Base-by-base conservation (phyloP, 2,888 invertebrate genomes). In the Bombylius discolor region DNA sequence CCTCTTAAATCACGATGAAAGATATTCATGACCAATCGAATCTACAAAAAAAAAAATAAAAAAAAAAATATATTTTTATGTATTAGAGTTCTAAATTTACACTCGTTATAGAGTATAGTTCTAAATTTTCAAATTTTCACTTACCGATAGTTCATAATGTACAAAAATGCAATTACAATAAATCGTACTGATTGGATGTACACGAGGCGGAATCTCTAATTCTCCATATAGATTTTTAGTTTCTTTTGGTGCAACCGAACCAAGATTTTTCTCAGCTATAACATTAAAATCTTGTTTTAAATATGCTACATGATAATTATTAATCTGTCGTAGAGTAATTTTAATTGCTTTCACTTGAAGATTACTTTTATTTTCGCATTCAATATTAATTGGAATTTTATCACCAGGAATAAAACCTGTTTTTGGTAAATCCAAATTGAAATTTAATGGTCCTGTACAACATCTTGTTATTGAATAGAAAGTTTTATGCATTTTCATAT, bases 141-240 rank as follows among this genome's bases (percentile, higher is more conserved):
- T 42, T 5, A 42, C 39, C 8, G 11, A 11, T 11, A 42, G 5
- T 11, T 42, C 39, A 42, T 42, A 42, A 42, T 42, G 39, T 11
- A 42, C 39, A 42, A 11, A 11, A 61, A 85, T 85, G 45, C 85
- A 77, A 51, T 78, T 76, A 66, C 85, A 85, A 64, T 83, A 81
- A 46, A 79, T 77, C 5, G 85, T 76, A 71, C 84, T 83, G 3
- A 85, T 83, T 0, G 85, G 84, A 7, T 85, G 85, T 62, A 84
- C 70, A 23, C 23, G 23, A 2, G 84, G 77, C 1, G 85, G 85
- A 47, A 85, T 72, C 53, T 79, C 78, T 56, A 85, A 70, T 14
- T 70, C 74, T 59, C 83, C 72, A 56, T 76, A 77, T 75, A 79
- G 82, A 52, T 77, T 78, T 52, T 80, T 79, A 1, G 77, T 79